Percentiles rank a stretch among this genome's conserved stretches.
phyloP scores from a whole-genome alignment of 2,113 vertebrate genomes.

The Euleptes europaea region DNA sequence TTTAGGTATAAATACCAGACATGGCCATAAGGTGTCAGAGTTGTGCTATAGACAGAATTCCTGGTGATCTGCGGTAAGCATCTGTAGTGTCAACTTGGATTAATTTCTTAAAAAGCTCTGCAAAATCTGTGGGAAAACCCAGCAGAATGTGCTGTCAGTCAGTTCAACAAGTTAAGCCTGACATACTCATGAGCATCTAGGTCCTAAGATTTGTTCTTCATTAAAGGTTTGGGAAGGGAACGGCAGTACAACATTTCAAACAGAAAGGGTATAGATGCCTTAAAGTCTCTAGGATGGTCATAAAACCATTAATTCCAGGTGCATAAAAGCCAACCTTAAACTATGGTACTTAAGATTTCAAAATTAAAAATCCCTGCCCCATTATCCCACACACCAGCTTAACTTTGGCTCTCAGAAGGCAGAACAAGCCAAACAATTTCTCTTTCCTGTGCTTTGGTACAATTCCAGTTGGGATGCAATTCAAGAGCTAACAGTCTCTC shows the following conservation, averaged over 20 bases:
- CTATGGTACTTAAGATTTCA: background rate
- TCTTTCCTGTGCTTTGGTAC: background rate
- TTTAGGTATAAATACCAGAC: background rate
- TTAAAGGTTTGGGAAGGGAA: background rate
- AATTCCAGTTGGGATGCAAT: background rate
- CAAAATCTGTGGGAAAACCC: accelerated
- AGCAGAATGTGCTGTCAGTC: background rate
- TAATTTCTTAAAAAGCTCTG: background rate
- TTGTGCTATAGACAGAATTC: constrained; percentile 29
- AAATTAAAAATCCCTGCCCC: background rate
- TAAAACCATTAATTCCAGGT: background rate
- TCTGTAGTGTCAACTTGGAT: background rate
- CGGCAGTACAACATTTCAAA: background rate
- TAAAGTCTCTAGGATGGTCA: background rate
- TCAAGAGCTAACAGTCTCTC: background rate
- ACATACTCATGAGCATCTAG: background rate
- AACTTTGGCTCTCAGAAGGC: background rate
- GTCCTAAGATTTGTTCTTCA: background rate
- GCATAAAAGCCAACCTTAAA: background rate
- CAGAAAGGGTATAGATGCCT: background rate
- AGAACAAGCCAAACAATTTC: background rate
- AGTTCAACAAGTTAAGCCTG: background rate
- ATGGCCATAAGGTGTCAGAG: constrained; percentile 57
- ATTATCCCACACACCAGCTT: background rate
- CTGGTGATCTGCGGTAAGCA: background rate